phyloP scores from a whole-genome alignment of 2,797 vertebrate species.

The Nothura maculosa region DNA sequence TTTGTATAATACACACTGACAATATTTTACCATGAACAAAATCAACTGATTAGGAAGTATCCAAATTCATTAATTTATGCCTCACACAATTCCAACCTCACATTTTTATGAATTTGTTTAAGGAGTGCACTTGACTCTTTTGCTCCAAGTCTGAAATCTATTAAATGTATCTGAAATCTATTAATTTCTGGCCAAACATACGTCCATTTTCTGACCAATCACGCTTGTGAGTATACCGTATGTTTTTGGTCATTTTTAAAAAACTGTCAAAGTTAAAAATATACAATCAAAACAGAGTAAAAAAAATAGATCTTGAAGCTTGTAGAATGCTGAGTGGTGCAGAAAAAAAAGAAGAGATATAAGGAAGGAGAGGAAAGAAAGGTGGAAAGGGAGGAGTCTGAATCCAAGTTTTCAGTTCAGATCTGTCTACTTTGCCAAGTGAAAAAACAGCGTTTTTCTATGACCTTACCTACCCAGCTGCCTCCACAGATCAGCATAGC shows the following conservation, averaged over 20 bases:
- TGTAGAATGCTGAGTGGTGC: background rate
- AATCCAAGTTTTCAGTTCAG: background rate
- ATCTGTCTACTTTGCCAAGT: background rate
- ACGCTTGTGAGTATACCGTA: background rate
- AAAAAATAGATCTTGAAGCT: background rate
- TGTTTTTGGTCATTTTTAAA: background rate
- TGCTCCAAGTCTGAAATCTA: background rate
- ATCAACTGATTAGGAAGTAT: background rate
- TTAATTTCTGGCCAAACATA: background rate
- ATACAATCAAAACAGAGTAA: background rate
- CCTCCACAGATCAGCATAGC: background rate
- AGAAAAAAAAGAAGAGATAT: background rate
- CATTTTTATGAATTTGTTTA: background rate
- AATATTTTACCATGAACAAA: background rate
- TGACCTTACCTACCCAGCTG: background rate
- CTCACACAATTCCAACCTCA: background rate
- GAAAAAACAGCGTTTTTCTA: background rate
- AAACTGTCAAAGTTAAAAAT: background rate
- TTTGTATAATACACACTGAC: background rate
- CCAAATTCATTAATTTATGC: background rate
- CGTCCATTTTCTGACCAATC: background rate
- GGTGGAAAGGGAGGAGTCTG: background rate
- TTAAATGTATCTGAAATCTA: background rate
- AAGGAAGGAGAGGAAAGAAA: background rate
- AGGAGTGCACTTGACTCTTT: background rate